Conservation (phyloP, 2,113 vertebrate genomes). For the Crotalus helleri region DNA sequence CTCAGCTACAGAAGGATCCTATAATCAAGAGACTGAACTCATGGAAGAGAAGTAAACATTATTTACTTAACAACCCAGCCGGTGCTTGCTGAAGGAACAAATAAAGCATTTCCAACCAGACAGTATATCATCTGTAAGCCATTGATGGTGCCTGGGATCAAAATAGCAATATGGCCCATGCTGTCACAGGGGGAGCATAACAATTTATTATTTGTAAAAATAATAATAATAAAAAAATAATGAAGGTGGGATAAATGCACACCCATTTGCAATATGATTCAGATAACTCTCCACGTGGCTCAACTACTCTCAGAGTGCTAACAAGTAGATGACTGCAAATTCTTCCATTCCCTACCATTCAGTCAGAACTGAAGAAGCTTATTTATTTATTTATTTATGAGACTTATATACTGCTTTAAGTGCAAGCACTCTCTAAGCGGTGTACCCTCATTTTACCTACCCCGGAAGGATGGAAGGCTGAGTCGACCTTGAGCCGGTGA, state of each 20-base stretch:
- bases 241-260: background rate
- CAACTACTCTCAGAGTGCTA: background rate
- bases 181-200: background rate
- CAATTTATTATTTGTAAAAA: background rate
- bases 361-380: background rate
- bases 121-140: background rate
- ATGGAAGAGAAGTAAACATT: background rate
- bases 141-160: background rate
- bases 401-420: too few species aligned
- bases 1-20: background rate
- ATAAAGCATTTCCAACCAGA: background rate
- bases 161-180: background rate
- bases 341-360: background rate
- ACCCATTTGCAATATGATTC: background rate
- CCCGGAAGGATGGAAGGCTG: too few species aligned
- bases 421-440: too few species aligned
- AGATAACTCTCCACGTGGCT: background rate
- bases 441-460: too few species aligned
- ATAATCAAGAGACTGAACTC: background rate
- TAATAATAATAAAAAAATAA: background rate
- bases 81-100: background rate
- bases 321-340: background rate
- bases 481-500: too few species aligned
- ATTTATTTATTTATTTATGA: too few species aligned
- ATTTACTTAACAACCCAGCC: background rate